Conservation (phyloP, 1,140 invertebrate genomes). For the Parasteatoda tepidariorum region DNA sequence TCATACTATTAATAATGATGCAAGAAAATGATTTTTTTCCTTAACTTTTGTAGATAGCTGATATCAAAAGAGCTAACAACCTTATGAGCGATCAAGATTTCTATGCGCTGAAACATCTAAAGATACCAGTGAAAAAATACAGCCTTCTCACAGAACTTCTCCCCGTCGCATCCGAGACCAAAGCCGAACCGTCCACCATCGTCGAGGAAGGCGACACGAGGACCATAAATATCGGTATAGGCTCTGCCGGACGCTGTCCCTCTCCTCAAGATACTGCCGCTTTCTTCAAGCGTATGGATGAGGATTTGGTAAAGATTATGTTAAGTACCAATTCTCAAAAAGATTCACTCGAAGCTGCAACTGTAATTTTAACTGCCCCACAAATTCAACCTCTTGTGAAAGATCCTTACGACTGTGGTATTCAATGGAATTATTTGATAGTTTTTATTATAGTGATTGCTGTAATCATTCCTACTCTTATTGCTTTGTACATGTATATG, state of each 20-base stretch:
- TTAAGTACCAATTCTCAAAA: conserved; percentile 50
- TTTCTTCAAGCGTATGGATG: conserved; percentile 59
- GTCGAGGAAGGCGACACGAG: conserved; percentile 2
- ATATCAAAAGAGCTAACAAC: conserved; percentile 62
- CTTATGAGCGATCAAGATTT: conserved; percentile 62
- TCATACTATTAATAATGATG: too few species aligned
- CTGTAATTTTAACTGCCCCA: conserved; percentile 30
- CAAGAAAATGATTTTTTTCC: too few species aligned
- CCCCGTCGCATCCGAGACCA: background rate
- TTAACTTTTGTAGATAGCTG: conserved; percentile 30
- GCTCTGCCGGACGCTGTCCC: conserved; percentile 31
- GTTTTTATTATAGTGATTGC: conserved; percentile 21
- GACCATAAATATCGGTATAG: conserved; percentile 62
- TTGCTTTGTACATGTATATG: conserved; percentile 43
- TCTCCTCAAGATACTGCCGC: conserved; percentile 54
- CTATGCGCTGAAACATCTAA: conserved; percentile 43
- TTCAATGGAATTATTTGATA: conserved; percentile 51
- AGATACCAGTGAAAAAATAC: conserved; percentile 63
- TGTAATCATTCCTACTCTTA: conserved; percentile 30
- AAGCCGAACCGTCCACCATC: background rate
- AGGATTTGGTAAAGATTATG: conserved; percentile 62
- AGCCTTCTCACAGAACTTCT: conserved; percentile 61
- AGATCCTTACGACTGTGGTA: conserved; percentile 49
- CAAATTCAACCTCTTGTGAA: conserved; percentile 52
- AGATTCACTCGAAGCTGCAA: conserved; percentile 47